A percentile compares a stretch with the other conserved stretches of the same genome.
phyloP scores from a whole-genome alignment of 2,888 invertebrate genomes.

The Lasioglossum pauxillum region DNA sequence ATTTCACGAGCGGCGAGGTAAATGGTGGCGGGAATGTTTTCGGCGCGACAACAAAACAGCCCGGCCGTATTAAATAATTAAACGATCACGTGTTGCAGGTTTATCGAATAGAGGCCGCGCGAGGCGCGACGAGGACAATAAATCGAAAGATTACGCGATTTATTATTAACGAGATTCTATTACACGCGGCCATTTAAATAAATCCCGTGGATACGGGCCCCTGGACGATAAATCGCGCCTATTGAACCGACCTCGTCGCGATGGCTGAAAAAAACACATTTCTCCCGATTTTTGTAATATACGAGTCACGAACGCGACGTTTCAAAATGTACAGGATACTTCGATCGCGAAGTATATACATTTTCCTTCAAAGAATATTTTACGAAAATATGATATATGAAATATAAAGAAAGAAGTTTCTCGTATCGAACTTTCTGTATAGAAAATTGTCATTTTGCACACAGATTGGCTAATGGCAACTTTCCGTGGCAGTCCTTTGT shows the following conservation, averaged over 20 bases:
- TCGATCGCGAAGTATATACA: background rate
- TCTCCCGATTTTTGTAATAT: background rate
- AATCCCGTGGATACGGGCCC: constrained; percentile 27
- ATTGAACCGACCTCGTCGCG: background rate
- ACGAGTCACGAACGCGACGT: background rate
- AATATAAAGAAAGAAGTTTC: background rate
- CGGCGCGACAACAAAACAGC: constrained; percentile 6
- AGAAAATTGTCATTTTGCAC: background rate
- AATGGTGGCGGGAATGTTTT: constrained; percentile 16
- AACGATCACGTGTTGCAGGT: constrained; percentile 33
- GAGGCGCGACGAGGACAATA: constrained; percentile 27
- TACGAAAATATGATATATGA: no score
- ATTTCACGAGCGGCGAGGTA: constrained; percentile 21
- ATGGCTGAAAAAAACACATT: background rate
- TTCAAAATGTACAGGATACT: background rate
- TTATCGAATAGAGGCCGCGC: constrained; percentile 26
- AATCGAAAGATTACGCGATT: constrained; percentile 49
- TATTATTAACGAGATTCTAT: constrained; percentile 54
- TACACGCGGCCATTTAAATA: constrained; percentile 43
- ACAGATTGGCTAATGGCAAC: background rate
- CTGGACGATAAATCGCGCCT: constrained; percentile 38
- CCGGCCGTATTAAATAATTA: constrained; percentile 44
- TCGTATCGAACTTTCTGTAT: no score
- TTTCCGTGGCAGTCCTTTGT: background rate
- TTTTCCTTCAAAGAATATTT: no score